Conservation (phyloP, 92 coral and sea anemone species). For the Epizoanthus illoricatus region DNA sequence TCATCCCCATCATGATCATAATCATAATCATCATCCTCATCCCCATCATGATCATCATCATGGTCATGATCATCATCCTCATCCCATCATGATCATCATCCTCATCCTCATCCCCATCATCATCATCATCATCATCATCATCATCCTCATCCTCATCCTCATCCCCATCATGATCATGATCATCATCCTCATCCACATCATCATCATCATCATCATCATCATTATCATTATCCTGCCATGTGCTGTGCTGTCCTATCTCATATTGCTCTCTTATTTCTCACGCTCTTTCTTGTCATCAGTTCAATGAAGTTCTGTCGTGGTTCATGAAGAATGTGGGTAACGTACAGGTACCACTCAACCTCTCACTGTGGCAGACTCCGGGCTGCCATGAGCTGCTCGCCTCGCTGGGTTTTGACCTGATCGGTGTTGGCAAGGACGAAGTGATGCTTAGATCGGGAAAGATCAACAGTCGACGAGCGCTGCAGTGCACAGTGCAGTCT, state of each 20-base stretch:
- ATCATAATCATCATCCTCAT: too few relatives aligned
- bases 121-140: too few relatives aligned
- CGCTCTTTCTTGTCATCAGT: conserved; percentile 44
- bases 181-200: too few relatives aligned
- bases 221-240: background rate
- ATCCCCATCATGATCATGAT: too few relatives aligned
- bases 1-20: too few relatives aligned
- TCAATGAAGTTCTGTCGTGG: conserved; percentile 86
- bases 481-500: conserved; percentile 93
- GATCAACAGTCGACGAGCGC: conserved; percentile 90
- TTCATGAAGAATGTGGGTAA: conserved; percentile 87
- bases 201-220: too few relatives aligned
- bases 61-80: too few relatives aligned
- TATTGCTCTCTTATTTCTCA: background rate
- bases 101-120: too few relatives aligned
- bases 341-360: conserved; percentile 89
- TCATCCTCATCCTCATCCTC: too few relatives aligned
- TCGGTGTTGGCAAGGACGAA: conserved; percentile 98
- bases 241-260: background rate
- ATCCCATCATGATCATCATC: too few relatives aligned
- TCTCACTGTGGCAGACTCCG: conserved; percentile 86
- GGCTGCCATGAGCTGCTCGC: conserved; percentile 99
- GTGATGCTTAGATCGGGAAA: conserved; percentile 97
- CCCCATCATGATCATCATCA: too few relatives aligned
- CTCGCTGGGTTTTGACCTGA: conserved; percentile 93